These are phyloP conservation scores for Scomber japonicus DNA, from an alignment of 2,113 vertebrate species.

Conservation along the genomic window DNA sequence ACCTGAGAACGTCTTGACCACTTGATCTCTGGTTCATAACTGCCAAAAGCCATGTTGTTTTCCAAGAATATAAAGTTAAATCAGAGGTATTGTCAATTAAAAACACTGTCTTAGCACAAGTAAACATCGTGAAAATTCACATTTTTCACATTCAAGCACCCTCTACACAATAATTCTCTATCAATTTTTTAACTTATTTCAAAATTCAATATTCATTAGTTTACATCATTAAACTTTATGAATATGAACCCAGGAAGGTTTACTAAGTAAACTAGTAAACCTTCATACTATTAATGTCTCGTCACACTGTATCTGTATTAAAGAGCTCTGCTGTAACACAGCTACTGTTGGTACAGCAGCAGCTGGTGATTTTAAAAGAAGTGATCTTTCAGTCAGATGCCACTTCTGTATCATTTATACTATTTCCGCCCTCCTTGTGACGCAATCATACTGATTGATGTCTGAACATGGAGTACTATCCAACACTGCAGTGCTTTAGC, in stretches of 20 bases:
- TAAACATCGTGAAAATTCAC: background rate
- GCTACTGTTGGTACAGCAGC: background rate
- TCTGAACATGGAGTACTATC: constrained; percentile 60
- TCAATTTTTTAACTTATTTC: background rate
- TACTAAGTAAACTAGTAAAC: background rate
- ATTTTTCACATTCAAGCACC: background rate
- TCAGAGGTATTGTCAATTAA: constrained; percentile 39
- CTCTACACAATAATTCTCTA: background rate
- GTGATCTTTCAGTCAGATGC: background rate
- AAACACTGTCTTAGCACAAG: background rate
- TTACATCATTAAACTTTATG: background rate
- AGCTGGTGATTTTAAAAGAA: constrained; percentile 9
- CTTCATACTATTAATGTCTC: background rate
- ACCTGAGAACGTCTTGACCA: constrained; percentile 73
- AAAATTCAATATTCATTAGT: background rate
- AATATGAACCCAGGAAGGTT: background rate
- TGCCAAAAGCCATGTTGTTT: constrained; percentile 67
- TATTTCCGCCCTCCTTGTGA: constrained; percentile 14
- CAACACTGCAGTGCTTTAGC: constrained; percentile 27
- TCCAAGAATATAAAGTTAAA: constrained; percentile 51
- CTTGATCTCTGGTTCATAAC: constrained; percentile 62
- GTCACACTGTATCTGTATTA: background rate
- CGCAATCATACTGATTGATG: constrained; percentile 43
- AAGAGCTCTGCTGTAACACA: background rate
- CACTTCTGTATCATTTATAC: constrained; percentile 20